Evolutionary conservation across 2,797 vertebrate genomes (phyloP), one percentile per base, ranked within the genome.

Genomic region (Silurus lanzhouensis): DNA sequence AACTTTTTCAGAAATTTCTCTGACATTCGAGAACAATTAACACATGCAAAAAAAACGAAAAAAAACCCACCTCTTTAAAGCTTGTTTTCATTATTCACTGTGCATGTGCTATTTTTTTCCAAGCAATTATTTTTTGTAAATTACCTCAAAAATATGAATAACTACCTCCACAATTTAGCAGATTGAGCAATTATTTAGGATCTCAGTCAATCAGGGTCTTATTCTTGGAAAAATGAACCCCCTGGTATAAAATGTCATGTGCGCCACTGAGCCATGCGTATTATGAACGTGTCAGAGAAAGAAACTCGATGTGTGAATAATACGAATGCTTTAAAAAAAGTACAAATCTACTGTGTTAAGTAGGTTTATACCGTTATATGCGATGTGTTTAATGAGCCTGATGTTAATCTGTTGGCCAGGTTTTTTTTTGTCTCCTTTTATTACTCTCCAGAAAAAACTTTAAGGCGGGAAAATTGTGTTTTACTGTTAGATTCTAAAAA

Each of bases 181-280:
- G 55, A 77, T 77, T 77, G 74, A 15, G 8, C 74, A 77, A 20
- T 77, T 77, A 77, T 77, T 77, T 77, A 17, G 4, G 55, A 77
- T 58, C 25, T 58, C 17, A 25, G 25, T 58, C 74, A 77, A 77
- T 77, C 74, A 77, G 25, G 55, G 74, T 7, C 55, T 77, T 58
- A 77, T 77, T 77, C 74, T 77, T 77, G 3, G 25, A 77, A 76
- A 77, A 77, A 52, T 52, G 1, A 3, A 58, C 17, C 8, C 74
- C 7, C 52, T 19, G 15, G 14, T 57, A 76, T 19, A 76, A 76
- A 27, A 31, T 57, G 52, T 57, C 52, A 57, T 4, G 15, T 58
- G 52, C 15, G 19, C 52, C 6, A 25, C 74, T 31, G 25, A n/a
- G 2, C 52, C n/a, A 25, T 15, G 19, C 74, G 31, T 14, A 58